Evolutionary conservation across 1,140 invertebrate species (phyloP).

Genomic region (Alviniconcha marisindica): DNA sequence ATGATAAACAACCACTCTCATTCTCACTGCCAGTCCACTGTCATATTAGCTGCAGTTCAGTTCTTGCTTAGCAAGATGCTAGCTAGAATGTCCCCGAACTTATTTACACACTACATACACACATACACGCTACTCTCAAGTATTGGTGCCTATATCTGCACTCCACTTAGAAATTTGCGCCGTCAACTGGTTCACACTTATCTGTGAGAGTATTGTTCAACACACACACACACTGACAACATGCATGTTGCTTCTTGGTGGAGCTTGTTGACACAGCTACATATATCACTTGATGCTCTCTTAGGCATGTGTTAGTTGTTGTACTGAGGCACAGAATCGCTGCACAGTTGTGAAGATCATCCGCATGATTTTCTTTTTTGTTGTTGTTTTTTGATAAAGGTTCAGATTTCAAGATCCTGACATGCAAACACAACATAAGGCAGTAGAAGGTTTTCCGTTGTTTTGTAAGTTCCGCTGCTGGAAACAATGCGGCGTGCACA

Average conservation of each 20-base stretch:
- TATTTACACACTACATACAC: background rate
- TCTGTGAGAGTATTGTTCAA: too few relatives aligned
- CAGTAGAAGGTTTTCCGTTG: slow-evolving; percentile 15
- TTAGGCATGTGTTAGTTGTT: background rate
- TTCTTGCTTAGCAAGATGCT: too few relatives aligned
- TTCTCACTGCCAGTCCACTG: too few relatives aligned
- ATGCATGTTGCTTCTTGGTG: background rate
- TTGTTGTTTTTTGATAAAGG: too few relatives aligned
- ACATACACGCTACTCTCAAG: background rate
- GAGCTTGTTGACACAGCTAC: background rate
- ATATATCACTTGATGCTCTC: slow-evolving; percentile 11
- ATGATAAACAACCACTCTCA: too few relatives aligned
- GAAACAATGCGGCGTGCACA: too few relatives aligned
- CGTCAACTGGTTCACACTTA: too few relatives aligned
- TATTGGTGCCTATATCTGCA: background rate
- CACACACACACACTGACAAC: background rate
- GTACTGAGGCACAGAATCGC: background rate
- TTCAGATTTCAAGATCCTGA: background rate
- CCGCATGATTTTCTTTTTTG: background rate
- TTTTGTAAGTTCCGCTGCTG: background rate
- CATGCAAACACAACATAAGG: background rate
- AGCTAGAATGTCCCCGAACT: too few relatives aligned
- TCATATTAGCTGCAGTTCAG: too few relatives aligned
- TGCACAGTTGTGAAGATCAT: background rate
- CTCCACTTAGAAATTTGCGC: background rate